Base-by-base conservation (phyloP, 2,797 vertebrate species). In the Sebastiscus tertius region DNA sequence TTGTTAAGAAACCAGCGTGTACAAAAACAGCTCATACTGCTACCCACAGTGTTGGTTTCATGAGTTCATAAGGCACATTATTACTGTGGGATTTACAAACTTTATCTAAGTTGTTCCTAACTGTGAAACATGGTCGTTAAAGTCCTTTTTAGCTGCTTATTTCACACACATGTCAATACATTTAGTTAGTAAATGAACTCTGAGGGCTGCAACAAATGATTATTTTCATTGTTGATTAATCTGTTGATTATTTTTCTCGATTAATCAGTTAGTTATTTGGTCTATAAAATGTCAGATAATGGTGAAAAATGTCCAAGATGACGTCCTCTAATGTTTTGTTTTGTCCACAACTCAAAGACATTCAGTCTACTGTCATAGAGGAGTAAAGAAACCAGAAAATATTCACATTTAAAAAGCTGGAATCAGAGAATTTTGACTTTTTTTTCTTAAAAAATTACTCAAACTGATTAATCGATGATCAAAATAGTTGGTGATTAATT, bases 1-100 rank as follows among this genome's bases (percentile, higher is more conserved):
- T 80, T 81, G 61, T 84, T 77, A 72, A 62, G 72, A 77, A 83
- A 79, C 9, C 76, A 64, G 54, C 42, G 29, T 59, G 81, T 27
- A 66, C 68, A 62, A 34, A 42, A 74, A 73, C 66, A 64, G 36
- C 54, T 81, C 46, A 59, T 26, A 3, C 69, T 42, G 66, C 73
- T 60, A 68, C 61, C 36, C 58, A 12, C 49, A 75, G 54, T 69
- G 78, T 73, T 78, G 33, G 78, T 90, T 31, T 39, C 58, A 46
- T 34, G 14, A 87, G 72, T 10, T 66, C 22, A 42, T 16, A 20
- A 77, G 69, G 55, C 39, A 16, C 56, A 60, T 71, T 16, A 62
- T 71, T 24, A 65, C 39, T 13, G 39, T 20, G 6, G 33, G 36
- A 49, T 61, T 59, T 85, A 75, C 8, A 70, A 77, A 64, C 72